Percentiles rank a stretch among this genome's conserved stretches.
Evolutionary conservation across 2,113 vertebrate species (phyloP).

Genomic region (Seriola rivoliana): DNA sequence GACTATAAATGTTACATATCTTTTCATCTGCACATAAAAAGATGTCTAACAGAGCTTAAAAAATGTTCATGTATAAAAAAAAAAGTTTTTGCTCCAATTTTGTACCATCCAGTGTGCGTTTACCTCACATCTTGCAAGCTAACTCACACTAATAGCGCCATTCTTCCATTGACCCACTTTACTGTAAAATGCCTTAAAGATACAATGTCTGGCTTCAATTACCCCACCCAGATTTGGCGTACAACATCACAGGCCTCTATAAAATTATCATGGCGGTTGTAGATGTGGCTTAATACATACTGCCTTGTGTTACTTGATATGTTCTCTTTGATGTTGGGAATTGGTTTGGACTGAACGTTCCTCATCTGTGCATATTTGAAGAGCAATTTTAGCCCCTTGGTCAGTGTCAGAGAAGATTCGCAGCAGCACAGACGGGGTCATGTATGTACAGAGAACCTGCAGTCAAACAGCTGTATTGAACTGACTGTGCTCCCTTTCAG

Average conservation of each 20-base stretch:
- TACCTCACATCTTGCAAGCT: constrained; percentile 40
- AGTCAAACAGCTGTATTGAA: not conserved
- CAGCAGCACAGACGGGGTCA: not conserved
- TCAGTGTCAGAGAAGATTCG: not conserved
- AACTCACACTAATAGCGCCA: constrained; percentile 35
- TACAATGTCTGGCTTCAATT: constrained; percentile 82
- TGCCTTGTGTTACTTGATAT: constrained; percentile 71
- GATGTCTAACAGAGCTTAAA: not conserved
- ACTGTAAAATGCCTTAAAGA: constrained; percentile 75
- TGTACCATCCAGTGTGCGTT: constrained; percentile 2
- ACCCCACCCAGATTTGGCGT: constrained; percentile 75
- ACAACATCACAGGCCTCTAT: constrained; percentile 76
- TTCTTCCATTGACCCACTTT: constrained; percentile 74
- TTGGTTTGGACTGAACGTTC: constrained; percentile 46
- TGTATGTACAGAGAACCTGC: not conserved
- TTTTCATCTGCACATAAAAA: constrained; percentile 18
- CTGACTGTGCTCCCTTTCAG: constrained; percentile 74
- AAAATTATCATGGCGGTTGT: constrained; percentile 76
- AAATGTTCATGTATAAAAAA: not conserved
- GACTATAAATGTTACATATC: not conserved
- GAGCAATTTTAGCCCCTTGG: constrained; percentile 18
- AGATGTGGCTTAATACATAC: constrained; percentile 70
- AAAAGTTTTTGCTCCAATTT: not conserved
- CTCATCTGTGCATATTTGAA: constrained; percentile 40
- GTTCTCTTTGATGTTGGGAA: constrained; percentile 69